Evolutionary conservation across 2,113 vertebrate species (phyloP), one percentile per base, ranked within the genome.

Genomic region (Taxidea taxus): DNA sequence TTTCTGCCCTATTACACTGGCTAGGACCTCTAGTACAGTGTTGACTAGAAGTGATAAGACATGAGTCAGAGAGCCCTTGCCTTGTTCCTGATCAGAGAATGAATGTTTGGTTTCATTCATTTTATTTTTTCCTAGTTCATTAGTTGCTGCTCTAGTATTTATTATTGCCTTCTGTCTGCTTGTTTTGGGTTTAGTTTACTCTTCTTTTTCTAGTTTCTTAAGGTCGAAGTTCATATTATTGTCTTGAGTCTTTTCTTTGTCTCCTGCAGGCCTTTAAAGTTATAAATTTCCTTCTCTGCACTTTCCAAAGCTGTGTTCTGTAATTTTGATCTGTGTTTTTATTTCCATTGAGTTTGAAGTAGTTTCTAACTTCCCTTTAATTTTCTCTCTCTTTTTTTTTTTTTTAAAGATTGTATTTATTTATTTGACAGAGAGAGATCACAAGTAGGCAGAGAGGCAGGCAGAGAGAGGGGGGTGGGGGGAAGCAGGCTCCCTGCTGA

Each of bases 311-410:
- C 15, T 86, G 31, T 25, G 10, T 84, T 44, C 51, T 13, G 47
- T 81, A 88, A 81, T 44, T 95, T 95, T 95, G 34, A 93, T 80
- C 29, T 85, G 1, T 91, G 29, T 62, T 86, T 91, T 97, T 74
- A 44, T 97, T 92, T 94, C 84, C 62, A 47, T 64, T 51, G 16
- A 84, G 47, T 91, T 92, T 81, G 49, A 94, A 90, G 29, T 88
- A 62, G 29, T 88, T 94, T 70, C 21, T 64, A 34, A 62, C 37
- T 83, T 96, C 49, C 21, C 75, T 49, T 49, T 49, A 13, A 49
- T 49, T 42, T 94, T 39, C 94, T 75, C 47, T 85, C 90, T 86
- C 8, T 47, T 47, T 47, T 47, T 47, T 47, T 47, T 47, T 47
- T 47, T 47, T 47, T 47, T 47, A 6, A 47, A 47, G 44, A 47